Percentiles rank a stretch among this genome's conserved stretches.
phyloP scores from a whole-genome alignment of 2,113 vertebrate species.

The Patagioenas fasciata region DNA sequence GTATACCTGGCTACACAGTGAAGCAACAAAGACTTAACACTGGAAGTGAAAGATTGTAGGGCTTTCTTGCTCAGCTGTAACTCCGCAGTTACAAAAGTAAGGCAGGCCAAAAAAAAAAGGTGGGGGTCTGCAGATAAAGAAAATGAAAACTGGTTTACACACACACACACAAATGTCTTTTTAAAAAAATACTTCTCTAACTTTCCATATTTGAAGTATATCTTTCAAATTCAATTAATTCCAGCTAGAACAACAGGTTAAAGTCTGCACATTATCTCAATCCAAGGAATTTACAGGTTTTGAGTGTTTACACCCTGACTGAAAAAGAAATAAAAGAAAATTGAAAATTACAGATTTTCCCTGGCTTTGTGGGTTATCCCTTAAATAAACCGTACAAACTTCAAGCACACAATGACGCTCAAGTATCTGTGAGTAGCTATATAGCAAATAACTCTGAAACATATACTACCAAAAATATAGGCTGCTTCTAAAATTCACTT shows the following conservation, averaged over 20 bases:
- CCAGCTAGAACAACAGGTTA: background rate
- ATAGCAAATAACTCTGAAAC: background rate
- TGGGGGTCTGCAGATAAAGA: background rate
- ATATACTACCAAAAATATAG: background rate
- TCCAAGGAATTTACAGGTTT: background rate
- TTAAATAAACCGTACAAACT: background rate
- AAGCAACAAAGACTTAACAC: background rate
- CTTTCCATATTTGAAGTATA: background rate
- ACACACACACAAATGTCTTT: background rate
- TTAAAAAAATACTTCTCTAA: background rate
- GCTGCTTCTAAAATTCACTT: background rate
- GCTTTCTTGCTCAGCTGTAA: background rate
- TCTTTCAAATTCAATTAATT: background rate
- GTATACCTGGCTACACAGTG: background rate
- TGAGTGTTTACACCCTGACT: background rate
- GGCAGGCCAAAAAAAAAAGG: background rate
- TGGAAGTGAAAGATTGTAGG: background rate
- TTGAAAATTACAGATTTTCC: background rate
- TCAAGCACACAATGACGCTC: background rate
- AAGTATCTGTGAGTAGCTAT: background rate
- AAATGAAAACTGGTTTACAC: background rate
- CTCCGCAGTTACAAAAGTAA: background rate
- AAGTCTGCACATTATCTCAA: background rate
- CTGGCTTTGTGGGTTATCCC: background rate
- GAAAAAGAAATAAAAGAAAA: conserved; percentile 16